Evolutionary conservation across 2,113 vertebrate genomes (phyloP).

Genomic region (Mystacornis crossleyi): DNA sequence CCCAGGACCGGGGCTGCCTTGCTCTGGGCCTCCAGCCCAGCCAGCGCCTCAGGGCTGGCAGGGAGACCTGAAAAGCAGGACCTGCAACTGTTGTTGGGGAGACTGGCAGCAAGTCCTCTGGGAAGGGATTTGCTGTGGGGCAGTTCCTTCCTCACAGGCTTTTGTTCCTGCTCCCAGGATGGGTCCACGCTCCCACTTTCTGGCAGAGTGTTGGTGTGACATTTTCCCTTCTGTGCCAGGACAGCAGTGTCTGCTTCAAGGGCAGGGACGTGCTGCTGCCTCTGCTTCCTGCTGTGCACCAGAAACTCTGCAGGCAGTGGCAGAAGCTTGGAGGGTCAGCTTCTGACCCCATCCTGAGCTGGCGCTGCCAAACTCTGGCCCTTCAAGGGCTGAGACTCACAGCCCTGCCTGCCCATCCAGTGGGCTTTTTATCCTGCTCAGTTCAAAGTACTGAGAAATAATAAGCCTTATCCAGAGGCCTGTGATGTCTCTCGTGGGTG

Average conservation of each 20-base stretch:
- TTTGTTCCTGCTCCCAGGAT: background rate
- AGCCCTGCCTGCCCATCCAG: background rate
- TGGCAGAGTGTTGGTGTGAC: background rate
- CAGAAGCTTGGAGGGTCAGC: background rate
- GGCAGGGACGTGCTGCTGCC: fast-evolving
- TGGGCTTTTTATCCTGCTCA: background rate
- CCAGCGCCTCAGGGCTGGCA: background rate
- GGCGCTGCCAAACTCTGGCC: background rate
- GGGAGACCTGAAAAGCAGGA: background rate
- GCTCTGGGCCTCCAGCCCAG: background rate
- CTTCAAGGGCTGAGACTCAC: background rate
- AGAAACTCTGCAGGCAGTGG: background rate
- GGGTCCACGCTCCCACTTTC: fast-evolving
- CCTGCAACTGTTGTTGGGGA: background rate
- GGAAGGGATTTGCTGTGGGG: background rate
- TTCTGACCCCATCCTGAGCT: fast-evolving
- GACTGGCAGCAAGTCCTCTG: background rate
- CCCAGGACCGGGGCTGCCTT: background rate
- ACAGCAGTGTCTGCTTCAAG: background rate
- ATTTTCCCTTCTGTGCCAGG: background rate
- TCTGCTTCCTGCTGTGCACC: background rate
- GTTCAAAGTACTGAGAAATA: background rate
- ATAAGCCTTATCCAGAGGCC: background rate
- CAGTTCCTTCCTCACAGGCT: background rate
- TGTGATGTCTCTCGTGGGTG: background rate